These are phyloP conservation scores for Acropternis orthonyx DNA, from an alignment of 2,797 vertebrate species.

Conservation along the genomic window DNA sequence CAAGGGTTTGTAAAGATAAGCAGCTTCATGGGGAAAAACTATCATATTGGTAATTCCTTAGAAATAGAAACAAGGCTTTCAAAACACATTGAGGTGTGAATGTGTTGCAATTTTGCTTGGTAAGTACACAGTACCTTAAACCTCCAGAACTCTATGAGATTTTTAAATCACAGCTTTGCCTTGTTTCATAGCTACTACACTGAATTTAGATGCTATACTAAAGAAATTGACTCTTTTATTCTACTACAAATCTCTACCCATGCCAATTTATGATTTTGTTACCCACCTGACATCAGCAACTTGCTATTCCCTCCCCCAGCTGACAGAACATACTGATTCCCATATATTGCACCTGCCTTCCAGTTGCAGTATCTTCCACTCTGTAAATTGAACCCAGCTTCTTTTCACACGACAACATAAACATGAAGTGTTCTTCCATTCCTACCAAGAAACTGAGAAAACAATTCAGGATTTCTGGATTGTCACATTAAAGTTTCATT, in stretches of 20 bases:
- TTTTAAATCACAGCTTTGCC: background rate
- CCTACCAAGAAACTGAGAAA: background rate
- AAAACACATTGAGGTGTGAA: background rate
- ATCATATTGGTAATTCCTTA: background rate
- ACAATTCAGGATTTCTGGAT: background rate
- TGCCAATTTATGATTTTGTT: background rate
- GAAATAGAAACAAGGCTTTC: background rate
- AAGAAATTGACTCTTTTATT: background rate
- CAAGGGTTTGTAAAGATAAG: background rate
- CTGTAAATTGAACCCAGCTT: background rate
- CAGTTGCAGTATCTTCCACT: background rate
- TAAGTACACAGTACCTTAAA: background rate
- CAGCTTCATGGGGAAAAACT: background rate
- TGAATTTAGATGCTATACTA: background rate
- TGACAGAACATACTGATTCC: background rate
- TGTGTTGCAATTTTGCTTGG: background rate
- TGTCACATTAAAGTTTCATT: background rate
- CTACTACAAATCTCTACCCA: background rate
- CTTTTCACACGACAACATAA: background rate
- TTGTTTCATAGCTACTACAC: background rate
- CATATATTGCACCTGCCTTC: background rate
- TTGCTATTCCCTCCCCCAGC: background rate
- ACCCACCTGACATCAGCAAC: background rate
- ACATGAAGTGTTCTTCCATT: background rate
- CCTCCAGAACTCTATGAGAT: background rate